phyloP scores from a whole-genome alignment of 1,140 invertebrate species.

The Drosophila melanica region DNA sequence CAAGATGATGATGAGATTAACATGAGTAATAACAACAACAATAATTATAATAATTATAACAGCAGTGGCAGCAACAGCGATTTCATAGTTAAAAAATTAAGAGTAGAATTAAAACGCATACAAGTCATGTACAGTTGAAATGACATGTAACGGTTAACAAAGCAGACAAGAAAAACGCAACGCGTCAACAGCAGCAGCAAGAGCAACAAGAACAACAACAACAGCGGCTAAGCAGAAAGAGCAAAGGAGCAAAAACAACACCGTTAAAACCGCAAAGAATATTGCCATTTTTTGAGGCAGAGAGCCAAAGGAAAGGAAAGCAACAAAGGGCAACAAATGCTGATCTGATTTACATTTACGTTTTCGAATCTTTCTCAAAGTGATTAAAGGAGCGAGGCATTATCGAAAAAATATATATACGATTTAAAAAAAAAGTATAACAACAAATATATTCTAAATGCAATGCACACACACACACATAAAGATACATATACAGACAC shows the following conservation, averaged over 20 bases:
- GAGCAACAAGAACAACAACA: slow-evolving; percentile 7
- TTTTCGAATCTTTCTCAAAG: slow-evolving; percentile 5
- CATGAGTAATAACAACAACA: slow-evolving; percentile 37
- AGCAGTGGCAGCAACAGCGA: slow-evolving; percentile 34
- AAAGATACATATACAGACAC: slow-evolving; percentile 5
- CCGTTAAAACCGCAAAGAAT: slow-evolving; percentile 9
- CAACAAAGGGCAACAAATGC: slow-evolving; percentile 14
- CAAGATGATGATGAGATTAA: slow-evolving; percentile 39
- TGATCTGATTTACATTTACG: slow-evolving; percentile 24
- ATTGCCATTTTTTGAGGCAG: slow-evolving; percentile 18
- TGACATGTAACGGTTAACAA: slow-evolving; percentile 19
- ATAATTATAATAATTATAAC: slow-evolving; percentile 34
- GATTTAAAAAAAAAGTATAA: slow-evolving; percentile 26
- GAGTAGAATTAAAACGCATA: slow-evolving; percentile 69
- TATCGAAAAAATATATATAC: slow-evolving; percentile 16
- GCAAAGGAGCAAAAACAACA: slow-evolving; percentile 12
- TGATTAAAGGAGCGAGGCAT: slow-evolving; percentile 18
- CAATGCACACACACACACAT: slow-evolving; percentile 46
- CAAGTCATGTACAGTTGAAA: slow-evolving; percentile 66
- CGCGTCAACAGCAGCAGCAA: slow-evolving; percentile 12
- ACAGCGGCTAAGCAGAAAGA: slow-evolving; percentile 1
- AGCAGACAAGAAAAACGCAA: not conserved
- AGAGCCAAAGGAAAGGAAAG: slow-evolving; percentile 1
- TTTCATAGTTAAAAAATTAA: slow-evolving; percentile 63
- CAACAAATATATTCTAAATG: slow-evolving; percentile 55